These are phyloP conservation scores for Muntiacus muntjak DNA, from an alignment of 2,113 vertebrate species.

Conservation along the genomic window DNA sequence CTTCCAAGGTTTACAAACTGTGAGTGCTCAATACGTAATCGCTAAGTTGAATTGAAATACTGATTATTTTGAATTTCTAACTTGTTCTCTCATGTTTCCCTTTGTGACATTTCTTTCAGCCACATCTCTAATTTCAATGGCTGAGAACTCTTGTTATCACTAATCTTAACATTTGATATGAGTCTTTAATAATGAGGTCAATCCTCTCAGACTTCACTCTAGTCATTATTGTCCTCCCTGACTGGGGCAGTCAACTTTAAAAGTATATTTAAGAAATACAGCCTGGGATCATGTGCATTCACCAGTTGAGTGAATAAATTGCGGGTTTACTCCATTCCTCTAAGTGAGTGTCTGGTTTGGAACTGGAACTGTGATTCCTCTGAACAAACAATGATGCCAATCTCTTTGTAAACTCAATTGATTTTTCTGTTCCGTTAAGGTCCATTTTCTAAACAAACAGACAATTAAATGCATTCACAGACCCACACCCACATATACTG, in stretches of 20 bases:
- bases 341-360: not conserved
- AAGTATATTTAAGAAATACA: not conserved
- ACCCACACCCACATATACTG: not conserved
- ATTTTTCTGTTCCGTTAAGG: slow-evolving; percentile 63
- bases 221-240: not conserved
- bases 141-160: not conserved
- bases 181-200: not conserved
- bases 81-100: not conserved
- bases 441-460: slow-evolving; percentile 14
- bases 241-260: not conserved
- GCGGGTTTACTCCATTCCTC: not conserved
- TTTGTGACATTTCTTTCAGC: not conserved
- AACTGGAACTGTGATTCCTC: slow-evolving; percentile 49
- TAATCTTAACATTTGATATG: not conserved
- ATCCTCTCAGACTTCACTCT: not conserved
- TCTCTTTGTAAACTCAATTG: slow-evolving; percentile 39
- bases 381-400: slow-evolving; percentile 52
- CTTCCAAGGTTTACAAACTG: not conserved
- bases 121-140: not conserved
- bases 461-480: not conserved
- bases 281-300: not conserved
- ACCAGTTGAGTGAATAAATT: not conserved
- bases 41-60: not conserved
- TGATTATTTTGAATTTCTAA: not conserved
- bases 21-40: not conserved